Percentiles rank a stretch among this genome's conserved stretches.
These are phyloP conservation scores for Galbula dea DNA, from an alignment of 2,113 vertebrate species.

Conservation along the genomic window DNA sequence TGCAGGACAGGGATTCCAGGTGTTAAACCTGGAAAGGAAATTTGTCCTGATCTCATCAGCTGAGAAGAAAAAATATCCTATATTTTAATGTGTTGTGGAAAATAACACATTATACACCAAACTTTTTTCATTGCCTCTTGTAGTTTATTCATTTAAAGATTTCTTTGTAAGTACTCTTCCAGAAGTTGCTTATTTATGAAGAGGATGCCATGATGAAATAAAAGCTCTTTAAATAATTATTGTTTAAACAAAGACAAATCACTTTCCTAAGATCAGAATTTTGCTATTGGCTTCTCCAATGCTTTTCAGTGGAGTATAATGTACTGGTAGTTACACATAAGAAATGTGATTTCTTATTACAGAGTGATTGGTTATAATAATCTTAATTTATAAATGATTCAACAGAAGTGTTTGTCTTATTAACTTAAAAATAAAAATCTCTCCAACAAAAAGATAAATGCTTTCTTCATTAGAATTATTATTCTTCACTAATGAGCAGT, in stretches of 20 bases:
- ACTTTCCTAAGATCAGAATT: not conserved
- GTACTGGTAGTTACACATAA: not conserved
- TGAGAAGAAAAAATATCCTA: not conserved
- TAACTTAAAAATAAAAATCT: conserved; percentile 5
- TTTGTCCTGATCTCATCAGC: not conserved
- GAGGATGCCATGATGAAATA: not conserved
- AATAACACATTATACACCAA: not conserved
- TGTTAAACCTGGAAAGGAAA: not conserved
- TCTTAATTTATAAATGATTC: not conserved
- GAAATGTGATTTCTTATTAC: too few species aligned
- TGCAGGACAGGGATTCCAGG: not conserved
- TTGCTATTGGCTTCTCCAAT: not conserved
- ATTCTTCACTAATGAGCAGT: conserved; percentile 47
- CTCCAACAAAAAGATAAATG: conserved; percentile 1
- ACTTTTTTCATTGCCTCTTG: not conserved
- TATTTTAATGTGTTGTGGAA: not conserved
- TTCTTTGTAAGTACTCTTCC: not conserved
- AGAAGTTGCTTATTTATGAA: not conserved
- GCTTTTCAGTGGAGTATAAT: not conserved
- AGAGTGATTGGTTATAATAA: not conserved
- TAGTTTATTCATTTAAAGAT: not conserved
- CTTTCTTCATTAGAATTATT: conserved; percentile 61
- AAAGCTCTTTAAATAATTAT: not conserved
- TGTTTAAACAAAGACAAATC: conserved; percentile 36
- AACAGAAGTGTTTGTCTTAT: conserved; percentile 18